phyloP scores from a whole-genome alignment of 2,888 invertebrate species.

The Clitarchus hookeri region DNA sequence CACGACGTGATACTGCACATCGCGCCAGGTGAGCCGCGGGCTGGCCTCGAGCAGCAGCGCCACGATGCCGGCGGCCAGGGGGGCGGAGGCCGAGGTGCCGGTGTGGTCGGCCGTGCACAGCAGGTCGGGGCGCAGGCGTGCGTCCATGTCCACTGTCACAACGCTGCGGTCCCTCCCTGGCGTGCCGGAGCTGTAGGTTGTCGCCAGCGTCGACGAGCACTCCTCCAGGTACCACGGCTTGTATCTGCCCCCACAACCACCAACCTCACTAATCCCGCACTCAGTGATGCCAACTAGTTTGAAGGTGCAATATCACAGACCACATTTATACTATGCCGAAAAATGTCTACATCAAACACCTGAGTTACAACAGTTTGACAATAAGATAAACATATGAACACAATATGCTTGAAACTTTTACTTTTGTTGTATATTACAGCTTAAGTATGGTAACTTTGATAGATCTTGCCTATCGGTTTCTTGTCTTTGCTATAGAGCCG shows the following conservation, averaged over 20 bases:
- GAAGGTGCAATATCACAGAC: too few species aligned
- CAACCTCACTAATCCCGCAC: background rate
- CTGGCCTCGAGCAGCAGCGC: conserved; percentile 93
- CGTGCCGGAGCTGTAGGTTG: conserved; percentile 94
- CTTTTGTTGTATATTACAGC: too few species aligned
- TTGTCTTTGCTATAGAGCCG: too few species aligned
- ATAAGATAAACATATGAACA: too few species aligned
- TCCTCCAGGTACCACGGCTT: conserved; percentile 99
- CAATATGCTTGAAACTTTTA: too few species aligned
- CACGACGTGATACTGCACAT: conserved; percentile 96
- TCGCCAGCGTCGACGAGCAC: conserved; percentile 95
- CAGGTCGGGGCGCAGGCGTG: conserved; percentile 80
- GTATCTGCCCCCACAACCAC: conserved; percentile 57
- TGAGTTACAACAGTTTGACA: too few species aligned
- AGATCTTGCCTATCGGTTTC: too few species aligned
- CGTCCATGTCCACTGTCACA: conserved; percentile 94
- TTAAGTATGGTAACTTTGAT: too few species aligned
- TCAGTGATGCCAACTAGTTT: too few species aligned
- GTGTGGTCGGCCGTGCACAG: conserved; percentile 92
- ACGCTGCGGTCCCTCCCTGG: conserved; percentile 91
- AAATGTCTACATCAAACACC: too few species aligned
- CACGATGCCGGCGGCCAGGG: conserved; percentile 91
- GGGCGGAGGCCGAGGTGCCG: conserved; percentile 91
- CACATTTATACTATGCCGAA: too few species aligned
- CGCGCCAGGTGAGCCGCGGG: conserved; percentile 93